Percentiles rank a stretch among this genome's conserved stretches.
These are phyloP conservation scores for Cheilosia impressa DNA, from an alignment of 2,888 invertebrate genomes.

Conservation along the genomic window DNA sequence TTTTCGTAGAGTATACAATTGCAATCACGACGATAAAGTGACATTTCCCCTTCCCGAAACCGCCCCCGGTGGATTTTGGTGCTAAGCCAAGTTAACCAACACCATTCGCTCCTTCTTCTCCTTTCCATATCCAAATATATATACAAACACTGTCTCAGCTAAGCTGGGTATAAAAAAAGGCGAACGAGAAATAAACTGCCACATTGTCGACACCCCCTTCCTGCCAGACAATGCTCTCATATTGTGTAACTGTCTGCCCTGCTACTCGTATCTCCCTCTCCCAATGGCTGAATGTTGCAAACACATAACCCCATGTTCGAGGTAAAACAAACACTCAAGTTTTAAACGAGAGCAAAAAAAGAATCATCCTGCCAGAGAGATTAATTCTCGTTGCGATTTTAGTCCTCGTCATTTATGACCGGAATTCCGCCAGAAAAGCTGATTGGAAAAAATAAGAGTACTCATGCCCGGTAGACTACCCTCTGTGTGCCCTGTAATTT, in stretches of 20 bases:
- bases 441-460: slow-evolving; percentile 41
- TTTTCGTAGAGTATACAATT: slow-evolving; percentile 39
- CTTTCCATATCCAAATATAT: background rate
- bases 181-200: slow-evolving; percentile 54
- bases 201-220: slow-evolving; percentile 61
- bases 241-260: slow-evolving; percentile 59
- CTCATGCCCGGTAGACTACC: slow-evolving; percentile 6
- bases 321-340: slow-evolving; percentile 54
- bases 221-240: slow-evolving; percentile 61
- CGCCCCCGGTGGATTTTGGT: slow-evolving; percentile 45
- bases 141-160: slow-evolving; percentile 39
- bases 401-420: slow-evolving; percentile 70
- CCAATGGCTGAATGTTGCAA: slow-evolving; percentile 7
- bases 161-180: slow-evolving; percentile 25
- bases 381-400: slow-evolving; percentile 69
- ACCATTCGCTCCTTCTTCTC: background rate
- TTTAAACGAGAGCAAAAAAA: slow-evolving; percentile 34
- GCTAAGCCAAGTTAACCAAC: slow-evolving; percentile 68
- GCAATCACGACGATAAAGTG: slow-evolving; percentile 59
- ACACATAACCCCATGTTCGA: slow-evolving; percentile 41
- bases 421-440: slow-evolving; percentile 63
- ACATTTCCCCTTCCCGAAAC: slow-evolving; percentile 31
- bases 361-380: slow-evolving; percentile 47
- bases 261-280: slow-evolving; percentile 13
- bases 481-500: slow-evolving; percentile 26